Evolutionary conservation across 2,113 vertebrate genomes (phyloP).

Genomic region (Chaetorhynchus papuensis): DNA sequence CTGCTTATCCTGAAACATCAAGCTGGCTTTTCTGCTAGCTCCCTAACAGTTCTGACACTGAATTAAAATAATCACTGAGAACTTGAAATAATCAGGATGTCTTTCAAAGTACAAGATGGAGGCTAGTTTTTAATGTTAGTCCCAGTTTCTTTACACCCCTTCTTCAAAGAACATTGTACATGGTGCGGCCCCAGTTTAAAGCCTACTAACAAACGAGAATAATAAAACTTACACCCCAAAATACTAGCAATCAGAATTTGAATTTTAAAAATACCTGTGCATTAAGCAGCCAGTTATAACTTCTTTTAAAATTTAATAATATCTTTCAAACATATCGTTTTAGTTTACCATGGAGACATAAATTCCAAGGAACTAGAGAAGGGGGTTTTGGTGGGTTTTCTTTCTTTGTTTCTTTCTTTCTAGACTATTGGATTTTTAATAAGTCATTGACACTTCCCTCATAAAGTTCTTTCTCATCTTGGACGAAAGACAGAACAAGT

Average conservation of each 20-base stretch:
- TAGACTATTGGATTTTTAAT: background rate
- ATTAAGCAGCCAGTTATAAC: background rate
- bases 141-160: background rate
- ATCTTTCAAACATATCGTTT: background rate
- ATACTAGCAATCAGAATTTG: background rate
- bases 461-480: background rate
- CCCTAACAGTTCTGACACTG: background rate
- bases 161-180: background rate
- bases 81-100: background rate
- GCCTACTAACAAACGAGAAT: background rate
- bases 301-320: background rate
- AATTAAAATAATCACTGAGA: background rate
- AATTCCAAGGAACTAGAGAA: background rate
- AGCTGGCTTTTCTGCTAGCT: background rate
- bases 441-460: background rate
- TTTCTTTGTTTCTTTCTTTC: background rate
- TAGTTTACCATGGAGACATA: background rate
- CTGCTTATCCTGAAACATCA: background rate
- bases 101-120: background rate
- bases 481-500: slow-evolving; percentile 4
- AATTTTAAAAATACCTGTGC: background rate
- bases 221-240: background rate
- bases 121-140: background rate
- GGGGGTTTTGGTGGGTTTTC: fast-evolving
- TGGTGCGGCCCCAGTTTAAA: fast-evolving